These are phyloP conservation scores for Bolinopsis microptera DNA, from an alignment of 37 sponge, comb jelly and placozoan genomes.

Conservation along the genomic window DNA sequence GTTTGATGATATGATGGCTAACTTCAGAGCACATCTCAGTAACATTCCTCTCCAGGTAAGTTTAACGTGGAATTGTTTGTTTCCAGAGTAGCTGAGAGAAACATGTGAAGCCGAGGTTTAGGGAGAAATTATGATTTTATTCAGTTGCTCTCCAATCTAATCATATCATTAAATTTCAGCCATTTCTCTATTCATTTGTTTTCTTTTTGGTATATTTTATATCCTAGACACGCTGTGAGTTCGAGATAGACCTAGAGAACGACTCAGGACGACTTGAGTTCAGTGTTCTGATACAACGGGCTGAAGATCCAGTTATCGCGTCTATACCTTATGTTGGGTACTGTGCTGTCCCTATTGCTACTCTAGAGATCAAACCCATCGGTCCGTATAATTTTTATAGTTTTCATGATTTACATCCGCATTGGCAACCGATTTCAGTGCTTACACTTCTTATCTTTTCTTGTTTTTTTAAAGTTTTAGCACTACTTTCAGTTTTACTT, in stretches of 20 bases:
- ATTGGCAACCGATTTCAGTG: too few relatives aligned
- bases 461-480: too few relatives aligned
- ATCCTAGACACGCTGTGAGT: conserved; percentile 41
- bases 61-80: too few relatives aligned
- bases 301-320: neutral
- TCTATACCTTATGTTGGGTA: conserved; percentile 54
- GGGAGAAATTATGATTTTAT: neutral
- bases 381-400: neutral
- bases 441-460: too few relatives aligned
- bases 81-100: too few relatives aligned
- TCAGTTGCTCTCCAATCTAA: too few relatives aligned
- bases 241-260: conserved; percentile 48
- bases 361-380: conserved; percentile 36
- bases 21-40: neutral
- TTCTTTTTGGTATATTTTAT: too few relatives aligned
- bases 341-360: conserved; percentile 1
- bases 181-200: too few relatives aligned
- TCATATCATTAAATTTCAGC: too few relatives aligned
- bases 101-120: too few relatives aligned
- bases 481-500: too few relatives aligned
- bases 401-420: too few relatives aligned
- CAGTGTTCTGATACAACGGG: conserved; percentile 20
- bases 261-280: conserved; percentile 26
- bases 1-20: conserved; percentile 60
- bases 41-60: conserved; percentile 39